Percentiles rank a stretch among this genome's conserved stretches.
Conservation (phyloP, 2,797 vertebrate genomes). For the Cynopterus sphinx region DNA sequence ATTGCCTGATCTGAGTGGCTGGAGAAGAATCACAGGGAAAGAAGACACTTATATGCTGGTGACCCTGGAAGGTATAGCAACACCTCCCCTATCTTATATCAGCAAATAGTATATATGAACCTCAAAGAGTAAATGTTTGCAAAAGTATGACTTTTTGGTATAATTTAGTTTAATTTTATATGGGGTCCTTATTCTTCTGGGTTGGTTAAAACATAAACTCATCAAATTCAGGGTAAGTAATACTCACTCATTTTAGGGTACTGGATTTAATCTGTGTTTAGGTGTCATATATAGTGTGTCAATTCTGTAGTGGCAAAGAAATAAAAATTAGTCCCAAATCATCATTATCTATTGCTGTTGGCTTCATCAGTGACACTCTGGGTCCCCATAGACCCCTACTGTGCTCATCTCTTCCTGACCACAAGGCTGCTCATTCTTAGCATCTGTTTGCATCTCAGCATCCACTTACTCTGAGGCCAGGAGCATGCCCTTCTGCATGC, state of each 20-base stretch:
- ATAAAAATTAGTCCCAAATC: neutral
- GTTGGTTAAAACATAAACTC: neutral
- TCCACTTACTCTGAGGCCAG: neutral
- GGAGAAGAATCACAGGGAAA: neutral
- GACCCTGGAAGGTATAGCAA: neutral
- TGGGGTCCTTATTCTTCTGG: neutral
- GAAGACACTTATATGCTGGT: neutral
- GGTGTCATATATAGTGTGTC: neutral
- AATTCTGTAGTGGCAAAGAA: neutral
- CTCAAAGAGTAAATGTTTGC: neutral
- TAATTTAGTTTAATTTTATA: neutral
- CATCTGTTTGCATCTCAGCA: neutral
- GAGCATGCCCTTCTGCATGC: neutral
- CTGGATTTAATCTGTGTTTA: neutral
- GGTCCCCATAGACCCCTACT: neutral
- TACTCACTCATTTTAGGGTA: neutral
- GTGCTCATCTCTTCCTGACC: neutral
- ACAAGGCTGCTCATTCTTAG: neutral
- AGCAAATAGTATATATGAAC: neutral
- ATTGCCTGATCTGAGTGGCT: neutral
- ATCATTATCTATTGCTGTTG: neutral
- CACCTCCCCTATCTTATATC: too few relatives aligned
- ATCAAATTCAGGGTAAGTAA: neutral
- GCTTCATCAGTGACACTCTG: neutral
- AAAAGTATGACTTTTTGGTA: neutral